Evolutionary conservation across 2,888 invertebrate species (phyloP), one percentile per base, ranked within the genome.

Genomic region (Oscheius sp.): DNA sequence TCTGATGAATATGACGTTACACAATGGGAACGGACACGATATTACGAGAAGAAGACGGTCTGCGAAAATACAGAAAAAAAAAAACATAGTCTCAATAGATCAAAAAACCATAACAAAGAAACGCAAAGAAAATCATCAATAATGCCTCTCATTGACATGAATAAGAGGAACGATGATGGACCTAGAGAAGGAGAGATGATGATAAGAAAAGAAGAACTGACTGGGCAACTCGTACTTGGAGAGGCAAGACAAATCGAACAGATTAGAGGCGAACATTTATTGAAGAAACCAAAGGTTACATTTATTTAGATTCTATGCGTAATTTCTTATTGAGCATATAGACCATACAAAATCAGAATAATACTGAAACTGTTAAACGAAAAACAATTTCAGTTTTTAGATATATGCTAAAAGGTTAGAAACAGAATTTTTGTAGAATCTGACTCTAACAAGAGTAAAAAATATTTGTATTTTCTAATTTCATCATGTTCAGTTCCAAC

Each of bases 11-110:
- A 68, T 26, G 74, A 74, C 64, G 8, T 26, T 30, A 74, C 74
- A 1, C 74, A 74, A 61, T 74, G 74, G 74, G 74, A 74, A 38
- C 54, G 49, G 26, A 49, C 74, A 12, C 57, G 61, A 20, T 74
- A 49, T 41, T 68, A 68, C 47, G 69, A 66, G 32, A 68, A 74
- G 26, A 56, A 63, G 0, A 57, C 12, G 22, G 66, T 17, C n/a
- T 17, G 41, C 12, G 41, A 14, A 14, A 9, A 41, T 41, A 12
- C n/a, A 12, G 20, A 12, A 6, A 41, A 14, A 20, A 41, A 14
- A 12, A 41, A 12, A n/a, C n/a, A n/a, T n/a, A 9, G 33, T n/a
- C 12, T 59, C 61, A 3, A 44, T 30, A 1, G 59, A 59, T 5
- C 66, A 69, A 56, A 68, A 67, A 17, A 51, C 63, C 51, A 20